phyloP scores from a whole-genome alignment of 2,113 vertebrate genomes.

The Corythornis cristatus region DNA sequence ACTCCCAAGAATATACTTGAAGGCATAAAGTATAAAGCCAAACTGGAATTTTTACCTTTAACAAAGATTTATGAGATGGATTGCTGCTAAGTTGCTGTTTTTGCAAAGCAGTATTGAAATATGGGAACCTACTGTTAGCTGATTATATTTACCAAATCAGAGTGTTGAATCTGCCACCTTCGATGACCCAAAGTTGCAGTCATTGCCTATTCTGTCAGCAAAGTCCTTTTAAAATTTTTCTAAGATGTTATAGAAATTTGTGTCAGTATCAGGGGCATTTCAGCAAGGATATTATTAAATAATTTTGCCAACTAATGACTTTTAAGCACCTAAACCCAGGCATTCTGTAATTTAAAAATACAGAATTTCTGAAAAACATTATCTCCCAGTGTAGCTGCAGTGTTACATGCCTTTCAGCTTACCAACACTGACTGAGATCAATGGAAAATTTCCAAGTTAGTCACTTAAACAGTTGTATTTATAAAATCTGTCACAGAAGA shows the following conservation, averaged over 20 bases:
- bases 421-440: not conserved
- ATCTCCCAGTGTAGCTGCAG: not conserved
- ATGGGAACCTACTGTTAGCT: not conserved
- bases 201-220: not conserved
- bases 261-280: not conserved
- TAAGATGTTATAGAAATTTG: not conserved
- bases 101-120: not conserved
- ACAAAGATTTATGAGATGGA: not conserved
- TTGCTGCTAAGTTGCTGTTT: not conserved
- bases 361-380: not conserved
- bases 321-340: not conserved
- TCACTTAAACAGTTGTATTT: not conserved
- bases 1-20: not conserved
- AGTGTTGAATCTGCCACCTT: not conserved
- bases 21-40: not conserved
- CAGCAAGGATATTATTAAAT: not conserved
- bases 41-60: not conserved
- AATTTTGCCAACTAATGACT: not conserved
- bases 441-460: not conserved
- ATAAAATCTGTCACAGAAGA: not conserved
- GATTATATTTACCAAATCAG: not conserved
- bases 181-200: not conserved
- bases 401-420: not conserved
- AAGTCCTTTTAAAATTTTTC: not conserved
- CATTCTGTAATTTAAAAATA: not conserved